A percentile compares a stretch with the other conserved stretches of the same genome.
phyloP scores from a whole-genome alignment of 2,113 vertebrate species.

The Phrynosoma blainvillii region DNA sequence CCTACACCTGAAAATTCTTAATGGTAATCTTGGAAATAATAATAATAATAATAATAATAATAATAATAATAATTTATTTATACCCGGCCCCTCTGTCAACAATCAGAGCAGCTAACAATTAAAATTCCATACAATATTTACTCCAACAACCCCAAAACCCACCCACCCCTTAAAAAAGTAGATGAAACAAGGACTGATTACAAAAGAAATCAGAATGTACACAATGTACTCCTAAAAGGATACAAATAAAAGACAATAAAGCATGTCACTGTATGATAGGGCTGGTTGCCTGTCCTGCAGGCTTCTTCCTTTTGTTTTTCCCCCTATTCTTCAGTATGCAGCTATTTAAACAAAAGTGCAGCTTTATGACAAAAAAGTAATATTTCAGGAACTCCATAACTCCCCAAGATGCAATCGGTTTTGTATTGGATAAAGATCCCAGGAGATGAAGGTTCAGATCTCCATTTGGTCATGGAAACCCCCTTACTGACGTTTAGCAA shows the following conservation, averaged over 20 bases:
- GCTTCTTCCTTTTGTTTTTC: neutral
- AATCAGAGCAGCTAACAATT: too few species aligned
- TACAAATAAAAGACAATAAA: neutral
- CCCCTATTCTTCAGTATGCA: neutral
- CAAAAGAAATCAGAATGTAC: constrained; percentile 1
- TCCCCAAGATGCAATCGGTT: too few species aligned
- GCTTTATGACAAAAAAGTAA: neutral
- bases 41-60: too few species aligned
- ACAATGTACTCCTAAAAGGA: neutral
- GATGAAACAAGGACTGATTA: neutral
- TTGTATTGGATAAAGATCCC: too few species aligned
- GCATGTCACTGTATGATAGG: neutral
- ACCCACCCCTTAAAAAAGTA: neutral
- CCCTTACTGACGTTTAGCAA: too few species aligned
- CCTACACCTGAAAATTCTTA: neutral
- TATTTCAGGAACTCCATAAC: too few species aligned
- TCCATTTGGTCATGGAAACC: too few species aligned
- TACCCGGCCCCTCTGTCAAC: too few species aligned
- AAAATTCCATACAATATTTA: too few species aligned
- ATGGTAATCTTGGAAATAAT: neutral
- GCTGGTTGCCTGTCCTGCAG: neutral
- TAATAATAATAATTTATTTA: too few species aligned
- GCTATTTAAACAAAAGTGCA: neutral
- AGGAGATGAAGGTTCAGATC: too few species aligned
- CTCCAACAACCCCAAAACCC: too few species aligned